Evolutionary conservation across 2,113 vertebrate species (phyloP).

Genomic region (Oncorhynchus masou): DNA sequence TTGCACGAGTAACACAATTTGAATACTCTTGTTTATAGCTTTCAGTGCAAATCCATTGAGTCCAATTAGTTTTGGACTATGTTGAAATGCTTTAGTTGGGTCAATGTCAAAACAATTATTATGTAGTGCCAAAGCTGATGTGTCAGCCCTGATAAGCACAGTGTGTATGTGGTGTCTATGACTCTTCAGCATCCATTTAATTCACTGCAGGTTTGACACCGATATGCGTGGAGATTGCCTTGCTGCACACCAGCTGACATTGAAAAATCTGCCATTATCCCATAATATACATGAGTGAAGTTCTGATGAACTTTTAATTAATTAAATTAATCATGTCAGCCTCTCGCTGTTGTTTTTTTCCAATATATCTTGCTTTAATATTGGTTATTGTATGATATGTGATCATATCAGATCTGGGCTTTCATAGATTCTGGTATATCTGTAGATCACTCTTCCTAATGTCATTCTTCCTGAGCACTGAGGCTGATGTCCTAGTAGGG

Average conservation of each 20-base stretch:
- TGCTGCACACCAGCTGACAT: neutral
- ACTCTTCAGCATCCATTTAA: conserved; percentile 11
- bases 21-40: conserved; percentile 26
- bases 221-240: neutral
- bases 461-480: neutral
- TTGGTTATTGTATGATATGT: too few species aligned
- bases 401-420: neutral
- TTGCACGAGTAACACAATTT: neutral
- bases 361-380: too few species aligned
- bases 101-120: neutral
- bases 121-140: neutral
- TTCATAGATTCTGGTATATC: neutral
- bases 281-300: neutral
- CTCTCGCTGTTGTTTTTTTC: neutral
- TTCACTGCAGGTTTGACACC: conserved; percentile 4
- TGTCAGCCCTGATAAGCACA: conserved; percentile 2
- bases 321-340: too few species aligned
- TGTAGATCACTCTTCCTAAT: neutral
- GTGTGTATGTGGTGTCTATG: neutral
- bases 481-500: neutral
- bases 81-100: conserved; percentile 31
- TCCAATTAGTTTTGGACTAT: conserved; percentile 56
- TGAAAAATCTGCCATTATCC: neutral
- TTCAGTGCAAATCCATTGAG: conserved; percentile 46
- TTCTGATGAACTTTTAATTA: neutral